These are phyloP conservation scores for Paralichthys olivaceus DNA, from an alignment of 2,113 vertebrate genomes.

Conservation along the genomic window DNA sequence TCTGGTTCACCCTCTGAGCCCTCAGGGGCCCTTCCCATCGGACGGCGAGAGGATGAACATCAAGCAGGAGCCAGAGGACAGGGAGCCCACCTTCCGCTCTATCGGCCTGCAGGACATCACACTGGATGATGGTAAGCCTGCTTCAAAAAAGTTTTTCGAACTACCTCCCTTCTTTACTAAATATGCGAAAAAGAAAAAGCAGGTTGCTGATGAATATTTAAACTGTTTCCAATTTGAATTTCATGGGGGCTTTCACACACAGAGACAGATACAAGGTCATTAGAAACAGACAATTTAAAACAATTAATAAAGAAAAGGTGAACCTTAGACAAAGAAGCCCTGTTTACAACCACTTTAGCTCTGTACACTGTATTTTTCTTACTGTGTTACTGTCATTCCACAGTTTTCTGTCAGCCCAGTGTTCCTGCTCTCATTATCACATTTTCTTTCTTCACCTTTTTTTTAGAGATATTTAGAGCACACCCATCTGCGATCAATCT, in stretches of 20 bases:
- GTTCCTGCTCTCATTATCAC: constrained; percentile 54
- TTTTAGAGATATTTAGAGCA: constrained; percentile 54
- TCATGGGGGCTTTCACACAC: not conserved
- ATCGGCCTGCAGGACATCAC: constrained; percentile 98
- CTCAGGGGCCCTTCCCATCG: constrained; percentile 84
- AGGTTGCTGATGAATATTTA: no score
- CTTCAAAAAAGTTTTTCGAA: not conserved
- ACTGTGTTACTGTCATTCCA: not conserved
- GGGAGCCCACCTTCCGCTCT: constrained; percentile 91
- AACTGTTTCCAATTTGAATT: no score
- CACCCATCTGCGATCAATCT: constrained; percentile 58
- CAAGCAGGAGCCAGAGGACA: constrained; percentile 95
- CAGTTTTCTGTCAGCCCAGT: constrained; percentile 24
- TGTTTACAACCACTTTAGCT: not conserved
- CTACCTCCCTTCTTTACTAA: not conserved
- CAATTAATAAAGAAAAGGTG: not conserved
- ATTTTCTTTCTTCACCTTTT: constrained; percentile 34
- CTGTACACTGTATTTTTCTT: not conserved
- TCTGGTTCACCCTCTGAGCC: constrained; percentile 86
- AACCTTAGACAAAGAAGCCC: not conserved
- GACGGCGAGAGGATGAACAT: constrained; percentile 87
- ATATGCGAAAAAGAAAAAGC: constrained; percentile 1
- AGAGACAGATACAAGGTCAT: not conserved
- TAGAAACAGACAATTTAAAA: not conserved
- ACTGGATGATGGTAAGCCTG: constrained; percentile 93